These are phyloP conservation scores for Silurus meridionalis DNA, from an alignment of 2,113 vertebrate species.

Conservation along the genomic window DNA sequence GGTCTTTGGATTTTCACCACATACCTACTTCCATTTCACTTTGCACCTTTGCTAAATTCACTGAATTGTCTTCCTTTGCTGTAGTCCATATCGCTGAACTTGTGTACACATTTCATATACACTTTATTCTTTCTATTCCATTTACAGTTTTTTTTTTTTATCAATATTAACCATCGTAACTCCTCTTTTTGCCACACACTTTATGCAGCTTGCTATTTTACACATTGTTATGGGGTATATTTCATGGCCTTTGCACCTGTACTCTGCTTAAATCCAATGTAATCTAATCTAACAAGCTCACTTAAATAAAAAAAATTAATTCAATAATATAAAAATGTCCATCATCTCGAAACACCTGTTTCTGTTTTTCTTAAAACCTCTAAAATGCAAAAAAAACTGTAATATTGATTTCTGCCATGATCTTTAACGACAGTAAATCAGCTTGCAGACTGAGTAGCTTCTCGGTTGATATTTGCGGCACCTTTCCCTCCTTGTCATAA, in stretches of 20 bases:
- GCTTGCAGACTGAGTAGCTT: neutral
- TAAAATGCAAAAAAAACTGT: neutral
- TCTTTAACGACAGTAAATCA: neutral
- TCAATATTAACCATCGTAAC: neutral
- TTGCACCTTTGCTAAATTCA: neutral
- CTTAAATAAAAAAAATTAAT: too few species aligned
- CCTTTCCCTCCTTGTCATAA: neutral
- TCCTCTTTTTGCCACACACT: neutral
- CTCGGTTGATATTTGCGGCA: constrained; percentile 4
- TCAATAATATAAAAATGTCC: too few species aligned
- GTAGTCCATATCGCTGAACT: neutral
- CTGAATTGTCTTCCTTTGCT: neutral
- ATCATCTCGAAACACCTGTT: neutral
- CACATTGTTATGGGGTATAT: neutral
- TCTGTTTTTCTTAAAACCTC: neutral
- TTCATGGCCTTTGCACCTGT: neutral
- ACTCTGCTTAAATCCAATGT: neutral
- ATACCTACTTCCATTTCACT: neutral
- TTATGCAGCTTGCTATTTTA: neutral
- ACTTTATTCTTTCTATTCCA: neutral
- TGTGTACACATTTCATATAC: neutral
- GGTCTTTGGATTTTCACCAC: neutral
- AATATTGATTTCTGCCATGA: neutral
- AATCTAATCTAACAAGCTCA: neutral
- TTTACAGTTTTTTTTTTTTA: neutral